These are phyloP conservation scores for Sebastes hopkinsi DNA, from an alignment of 2,797 vertebrate genomes.

Conservation along the genomic window DNA sequence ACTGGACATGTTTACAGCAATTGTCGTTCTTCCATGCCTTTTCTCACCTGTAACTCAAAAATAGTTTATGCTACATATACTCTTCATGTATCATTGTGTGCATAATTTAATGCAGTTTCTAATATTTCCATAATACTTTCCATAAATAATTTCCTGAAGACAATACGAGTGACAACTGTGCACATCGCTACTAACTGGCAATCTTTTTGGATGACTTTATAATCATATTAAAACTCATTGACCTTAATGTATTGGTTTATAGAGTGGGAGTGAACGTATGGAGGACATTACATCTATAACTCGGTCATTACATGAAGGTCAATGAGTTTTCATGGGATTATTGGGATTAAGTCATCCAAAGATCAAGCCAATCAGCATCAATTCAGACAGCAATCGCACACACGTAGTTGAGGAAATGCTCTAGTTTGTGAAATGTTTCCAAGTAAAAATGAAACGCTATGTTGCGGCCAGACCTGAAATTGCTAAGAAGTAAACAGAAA, in stretches of 20 bases:
- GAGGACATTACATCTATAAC: not conserved
- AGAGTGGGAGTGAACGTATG: not conserved
- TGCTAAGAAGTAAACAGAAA: slow-evolving; percentile 17
- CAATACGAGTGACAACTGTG: not conserved
- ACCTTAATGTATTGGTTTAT: not conserved
- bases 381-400: not conserved
- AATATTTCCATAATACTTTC: not conserved
- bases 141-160: not conserved
- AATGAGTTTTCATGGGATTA: not conserved
- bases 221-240: not conserved
- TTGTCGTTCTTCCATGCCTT: not conserved
- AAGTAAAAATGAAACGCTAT: not conserved
- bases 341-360: not conserved
- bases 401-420: not conserved
- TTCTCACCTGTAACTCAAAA: not conserved
- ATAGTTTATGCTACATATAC: not conserved
- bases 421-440: not conserved
- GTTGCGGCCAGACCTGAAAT: not conserved
- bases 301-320: not conserved
- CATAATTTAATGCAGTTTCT: not conserved
- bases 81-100: too few relatives aligned
- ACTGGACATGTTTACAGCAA: not conserved
- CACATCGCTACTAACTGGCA: not conserved
- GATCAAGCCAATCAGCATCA: not conserved
- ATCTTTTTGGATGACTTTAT: not conserved